These are phyloP conservation scores for Caenorhabditis remanei DNA, from an alignment of 1,140 invertebrate species.

Conservation along the genomic window DNA sequence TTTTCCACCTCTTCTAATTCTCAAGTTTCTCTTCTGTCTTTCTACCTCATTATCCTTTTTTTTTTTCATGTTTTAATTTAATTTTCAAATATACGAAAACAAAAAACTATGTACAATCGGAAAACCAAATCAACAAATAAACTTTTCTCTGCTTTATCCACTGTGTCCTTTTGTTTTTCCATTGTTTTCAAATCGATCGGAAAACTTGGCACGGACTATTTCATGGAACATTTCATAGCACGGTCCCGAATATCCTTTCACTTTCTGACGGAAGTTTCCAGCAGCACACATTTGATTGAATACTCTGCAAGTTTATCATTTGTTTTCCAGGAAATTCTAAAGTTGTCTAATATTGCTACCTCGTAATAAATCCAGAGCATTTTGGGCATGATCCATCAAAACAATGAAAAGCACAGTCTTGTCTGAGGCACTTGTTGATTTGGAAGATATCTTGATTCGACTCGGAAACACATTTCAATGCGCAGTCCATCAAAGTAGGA, in stretches of 20 bases:
- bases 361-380: constrained; percentile 73
- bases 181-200: constrained; percentile 65
- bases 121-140: constrained; percentile 18
- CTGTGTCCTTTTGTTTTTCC: constrained; percentile 26
- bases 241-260: constrained; percentile 71
- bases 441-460: constrained; percentile 69
- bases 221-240: constrained; percentile 74
- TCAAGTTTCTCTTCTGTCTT: not conserved
- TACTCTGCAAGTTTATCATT: constrained; percentile 60
- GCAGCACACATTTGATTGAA: constrained; percentile 74
- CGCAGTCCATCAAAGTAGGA: constrained; percentile 70
- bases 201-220: constrained; percentile 70
- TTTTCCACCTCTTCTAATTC: not conserved
- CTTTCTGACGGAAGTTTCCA: constrained; percentile 69
- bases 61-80: not conserved
- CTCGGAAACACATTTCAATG: constrained; percentile 69
- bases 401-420: constrained; percentile 73
- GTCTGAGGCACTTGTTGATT: constrained; percentile 71
- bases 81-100: not conserved
- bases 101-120: constrained; percentile 38
- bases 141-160: not conserved
- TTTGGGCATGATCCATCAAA: constrained; percentile 73
- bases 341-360: not conserved
- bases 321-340: not conserved
- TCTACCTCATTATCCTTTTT: not conserved